phyloP scores from a whole-genome alignment of 2,797 vertebrate species.

The Nannoperca obscura region DNA sequence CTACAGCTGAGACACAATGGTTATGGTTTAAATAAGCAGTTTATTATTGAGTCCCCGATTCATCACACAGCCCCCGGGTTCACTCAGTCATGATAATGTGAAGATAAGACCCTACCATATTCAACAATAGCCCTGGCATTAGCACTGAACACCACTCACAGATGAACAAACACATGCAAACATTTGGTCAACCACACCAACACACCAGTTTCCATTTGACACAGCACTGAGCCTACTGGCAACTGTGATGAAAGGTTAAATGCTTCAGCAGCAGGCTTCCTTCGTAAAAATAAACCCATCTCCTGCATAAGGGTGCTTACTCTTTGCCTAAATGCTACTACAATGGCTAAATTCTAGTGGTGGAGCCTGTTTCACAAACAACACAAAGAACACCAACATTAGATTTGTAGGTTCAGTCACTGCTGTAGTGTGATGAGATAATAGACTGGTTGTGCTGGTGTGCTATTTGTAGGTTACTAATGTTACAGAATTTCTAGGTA shows the following conservation, averaged over 20 bases:
- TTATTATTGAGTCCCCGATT: conserved; percentile 67
- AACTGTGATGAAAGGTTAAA: conserved; percentile 33
- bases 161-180: conserved; percentile 57
- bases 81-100: conserved; percentile 66
- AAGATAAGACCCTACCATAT: conserved; percentile 46
- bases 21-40: conserved; percentile 71
- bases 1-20: conserved; percentile 52
- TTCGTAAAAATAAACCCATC: conserved; percentile 21
- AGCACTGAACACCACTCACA: conserved; percentile 40
- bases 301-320: background rate
- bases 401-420: background rate
- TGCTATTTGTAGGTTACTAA: conserved; percentile 10
- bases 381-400: background rate
- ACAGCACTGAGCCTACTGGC: background rate
- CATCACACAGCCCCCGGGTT: conserved; percentile 40
- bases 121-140: conserved; percentile 50
- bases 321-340: background rate
- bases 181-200: conserved; percentile 50
- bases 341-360: background rate
- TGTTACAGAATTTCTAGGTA: background rate
- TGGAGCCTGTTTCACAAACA: conserved; percentile 4
- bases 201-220: conserved; percentile 22
- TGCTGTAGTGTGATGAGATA: background rate
- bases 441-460: background rate
- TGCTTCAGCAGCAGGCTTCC: background rate